These are phyloP conservation scores for Nasonia oneida DNA, from an alignment of 2,888 invertebrate species.

Conservation along the genomic window DNA sequence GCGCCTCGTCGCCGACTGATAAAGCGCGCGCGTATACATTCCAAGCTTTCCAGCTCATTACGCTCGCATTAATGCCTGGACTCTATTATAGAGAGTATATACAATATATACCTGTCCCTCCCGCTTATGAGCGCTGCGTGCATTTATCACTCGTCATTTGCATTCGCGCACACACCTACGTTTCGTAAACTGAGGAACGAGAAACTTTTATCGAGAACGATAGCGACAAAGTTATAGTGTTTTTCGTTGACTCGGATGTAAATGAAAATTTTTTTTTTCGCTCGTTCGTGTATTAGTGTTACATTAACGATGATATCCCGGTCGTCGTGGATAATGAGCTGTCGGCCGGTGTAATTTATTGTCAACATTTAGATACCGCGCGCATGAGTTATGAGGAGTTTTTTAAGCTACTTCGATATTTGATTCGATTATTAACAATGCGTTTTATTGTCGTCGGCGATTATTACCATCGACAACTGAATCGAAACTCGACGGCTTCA, in stretches of 20 bases:
- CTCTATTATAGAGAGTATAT: neutral
- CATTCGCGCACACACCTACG: neutral
- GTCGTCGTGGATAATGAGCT: neutral
- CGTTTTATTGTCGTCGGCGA: neutral
- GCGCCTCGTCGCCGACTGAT: neutral
- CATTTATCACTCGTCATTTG: neutral
- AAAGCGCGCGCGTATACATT: neutral
- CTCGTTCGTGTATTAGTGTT: neutral
- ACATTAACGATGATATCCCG: neutral
- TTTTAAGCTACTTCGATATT: neutral
- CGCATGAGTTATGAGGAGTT: neutral
- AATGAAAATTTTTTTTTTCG: neutral
- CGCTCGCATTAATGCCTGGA: neutral
- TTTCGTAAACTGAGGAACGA: neutral
- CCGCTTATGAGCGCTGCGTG: neutral
- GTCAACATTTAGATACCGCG: neutral
- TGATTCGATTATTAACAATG: neutral
- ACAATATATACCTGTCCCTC: neutral
- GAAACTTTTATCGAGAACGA: neutral
- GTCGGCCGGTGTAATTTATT: neutral
- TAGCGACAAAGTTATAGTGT: neutral
- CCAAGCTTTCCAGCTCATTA: conserved; percentile 1
- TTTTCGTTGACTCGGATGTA: neutral
- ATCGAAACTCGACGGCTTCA: neutral
- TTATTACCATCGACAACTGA: neutral